A percentile compares a stretch with the other conserved stretches of the same genome.
These are phyloP conservation scores for Chromobotia macracanthus DNA, from an alignment of 2,797 vertebrate genomes.

Conservation along the genomic window DNA sequence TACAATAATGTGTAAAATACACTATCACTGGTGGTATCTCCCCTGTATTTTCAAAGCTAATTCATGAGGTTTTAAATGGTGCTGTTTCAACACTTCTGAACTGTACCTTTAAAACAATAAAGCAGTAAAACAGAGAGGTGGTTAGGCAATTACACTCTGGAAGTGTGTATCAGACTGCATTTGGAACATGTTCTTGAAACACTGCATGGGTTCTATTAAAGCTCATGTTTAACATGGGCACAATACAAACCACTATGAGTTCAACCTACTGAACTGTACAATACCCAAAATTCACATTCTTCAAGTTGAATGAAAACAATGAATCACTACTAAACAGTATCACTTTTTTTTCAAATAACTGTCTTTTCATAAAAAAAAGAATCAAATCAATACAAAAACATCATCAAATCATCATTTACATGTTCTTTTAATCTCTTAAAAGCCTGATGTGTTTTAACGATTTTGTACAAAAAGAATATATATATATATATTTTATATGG, in stretches of 20 bases:
- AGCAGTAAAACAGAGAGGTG: constrained; percentile 44
- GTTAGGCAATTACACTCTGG: constrained; percentile 22
- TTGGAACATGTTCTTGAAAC: constrained; percentile 26
- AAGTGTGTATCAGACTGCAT: constrained; percentile 6
- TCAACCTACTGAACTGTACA: constrained; percentile 59
- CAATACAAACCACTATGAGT: constrained; percentile 53
- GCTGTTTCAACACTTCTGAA: constrained; percentile 7
- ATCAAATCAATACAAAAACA: constrained; percentile 75
- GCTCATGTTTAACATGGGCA: constrained; percentile 40
- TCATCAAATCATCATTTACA: constrained; percentile 72
- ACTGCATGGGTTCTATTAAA: constrained; percentile 34
- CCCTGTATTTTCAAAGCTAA: constrained; percentile 15
- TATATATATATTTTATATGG: constrained; percentile 54
- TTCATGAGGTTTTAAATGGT: constrained; percentile 12
- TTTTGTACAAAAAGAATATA: constrained; percentile 55
- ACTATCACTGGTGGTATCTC: neutral
- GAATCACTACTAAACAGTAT: constrained; percentile 65
- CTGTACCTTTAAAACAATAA: constrained; percentile 45
- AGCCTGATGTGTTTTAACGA: constrained; percentile 67
- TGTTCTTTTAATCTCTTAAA: constrained; percentile 65
- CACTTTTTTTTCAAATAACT: constrained; percentile 62
- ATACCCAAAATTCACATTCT: constrained; percentile 72
- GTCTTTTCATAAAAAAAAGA: constrained; percentile 61
- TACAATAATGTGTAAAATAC: constrained; percentile 18
- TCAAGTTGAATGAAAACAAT: constrained; percentile 66